phyloP scores from a whole-genome alignment of 2,888 invertebrate species.

The Oscheius myriophilus region DNA sequence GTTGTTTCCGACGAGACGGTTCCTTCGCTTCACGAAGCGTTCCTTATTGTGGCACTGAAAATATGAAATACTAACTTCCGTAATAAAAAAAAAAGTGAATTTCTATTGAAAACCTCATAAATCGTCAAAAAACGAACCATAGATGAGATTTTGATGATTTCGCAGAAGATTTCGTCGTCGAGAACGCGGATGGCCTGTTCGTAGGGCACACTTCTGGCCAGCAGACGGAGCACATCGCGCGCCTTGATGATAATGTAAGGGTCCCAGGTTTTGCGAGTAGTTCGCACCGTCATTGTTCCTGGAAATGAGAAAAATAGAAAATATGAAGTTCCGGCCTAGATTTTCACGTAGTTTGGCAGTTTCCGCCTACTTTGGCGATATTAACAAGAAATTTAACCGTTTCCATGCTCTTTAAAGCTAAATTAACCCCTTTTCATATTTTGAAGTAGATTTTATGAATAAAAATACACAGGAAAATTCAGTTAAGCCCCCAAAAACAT shows the following conservation, averaged over 20 bases:
- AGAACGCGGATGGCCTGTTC: conserved; percentile 84
- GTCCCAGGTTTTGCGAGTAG: conserved; percentile 95
- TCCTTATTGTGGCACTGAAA: conserved; percentile 74
- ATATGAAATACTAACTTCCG: too few relatives aligned
- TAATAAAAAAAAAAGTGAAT: too few relatives aligned
- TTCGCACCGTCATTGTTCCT: conserved; percentile 85
- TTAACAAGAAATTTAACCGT: too few relatives aligned
- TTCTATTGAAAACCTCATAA: too few relatives aligned
- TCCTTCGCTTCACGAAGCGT: conserved; percentile 91
- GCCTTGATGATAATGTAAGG: conserved; percentile 91
- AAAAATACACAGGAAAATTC: too few relatives aligned
- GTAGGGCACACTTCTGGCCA: conserved; percentile 93
- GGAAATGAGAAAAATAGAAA: conserved; percentile 3
- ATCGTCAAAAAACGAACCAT: conserved; percentile 76
- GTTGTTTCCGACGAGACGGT: conserved; percentile 93
- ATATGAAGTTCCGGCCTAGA: not conserved
- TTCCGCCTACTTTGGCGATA: not conserved
- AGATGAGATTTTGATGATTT: conserved; percentile 94
- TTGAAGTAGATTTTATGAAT: too few relatives aligned
- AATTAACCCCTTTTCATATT: too few relatives aligned
- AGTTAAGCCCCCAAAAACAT: too few relatives aligned
- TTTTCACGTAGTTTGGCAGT: too few relatives aligned
- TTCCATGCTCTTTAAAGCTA: too few relatives aligned
- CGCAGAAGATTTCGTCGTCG: conserved; percentile 89
- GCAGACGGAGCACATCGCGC: conserved; percentile 90